Base-by-base conservation (phyloP, 2,888 invertebrate species). In the Athalia rosae region DNA sequence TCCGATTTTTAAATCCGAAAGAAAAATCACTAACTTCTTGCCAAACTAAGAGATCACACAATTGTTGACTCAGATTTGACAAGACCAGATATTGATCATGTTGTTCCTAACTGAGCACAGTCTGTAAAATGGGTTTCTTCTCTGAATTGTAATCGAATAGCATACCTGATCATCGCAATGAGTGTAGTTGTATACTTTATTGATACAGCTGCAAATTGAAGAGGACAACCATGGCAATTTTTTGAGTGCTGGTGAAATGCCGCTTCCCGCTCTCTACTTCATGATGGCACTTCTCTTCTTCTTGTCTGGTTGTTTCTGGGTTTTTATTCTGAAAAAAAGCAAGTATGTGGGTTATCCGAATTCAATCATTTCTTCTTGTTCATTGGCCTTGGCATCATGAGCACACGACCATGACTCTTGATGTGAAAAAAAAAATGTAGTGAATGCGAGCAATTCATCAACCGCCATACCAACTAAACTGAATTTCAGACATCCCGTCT, bases 161-260 rank as follows among this genome's bases (percentile, higher is more conserved):
- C n/a, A n/a, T n/a, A n/a, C n/a, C n/a, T n/a, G n/a, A n/a, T n/a
- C n/a, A n/a, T n/a, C n/a, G n/a, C n/a, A n/a, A n/a, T n/a, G n/a
- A n/a, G n/a, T n/a, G n/a, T n/a, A 13, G 69, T 8, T 71, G 13
- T 45, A 77, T 62, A 11, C 67, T 78, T 76, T 53, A 69, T 79
- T 84, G 87, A 4, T 9, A 61, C 88, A 97, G 97, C 93, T 98
- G 81, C 94, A 95, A 88, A 95, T 99, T 81, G 95, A 95, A 83
- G 98, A 98, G 89, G 95, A 94, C 85, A 97, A 98, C 87, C 92
- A 92, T 73, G 94, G 94, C 53, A 98, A 96, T 89, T 99, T 94
- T 86, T 90, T 99, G 53, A 98, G 98, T 2, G 99, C 98, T 0
- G 99, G 99, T 0, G 98, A 99, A 90, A 98, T 99, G 94, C 98